phyloP scores from a whole-genome alignment of 2,113 vertebrate genomes.

The Columbina picui region DNA sequence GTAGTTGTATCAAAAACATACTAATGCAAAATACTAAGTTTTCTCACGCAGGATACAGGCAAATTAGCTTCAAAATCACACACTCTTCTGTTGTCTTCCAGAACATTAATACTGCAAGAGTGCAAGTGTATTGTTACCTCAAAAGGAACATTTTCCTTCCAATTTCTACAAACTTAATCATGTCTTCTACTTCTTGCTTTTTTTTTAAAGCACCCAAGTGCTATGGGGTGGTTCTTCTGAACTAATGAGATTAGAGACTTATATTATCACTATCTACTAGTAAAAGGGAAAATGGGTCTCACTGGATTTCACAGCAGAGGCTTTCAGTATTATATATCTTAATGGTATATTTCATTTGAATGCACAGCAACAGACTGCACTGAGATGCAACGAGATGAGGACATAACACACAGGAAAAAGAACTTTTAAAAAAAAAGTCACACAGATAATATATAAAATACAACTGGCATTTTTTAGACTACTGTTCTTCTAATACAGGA shows the following conservation, averaged over 20 bases:
- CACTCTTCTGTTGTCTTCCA: neutral
- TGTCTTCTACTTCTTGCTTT: neutral
- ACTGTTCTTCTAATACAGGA: neutral
- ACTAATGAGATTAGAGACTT: constrained; percentile 51
- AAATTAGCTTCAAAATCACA: neutral
- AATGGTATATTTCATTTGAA: constrained; percentile 1
- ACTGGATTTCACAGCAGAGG: neutral
- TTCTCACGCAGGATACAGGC: neutral
- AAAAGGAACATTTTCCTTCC: constrained; percentile 23
- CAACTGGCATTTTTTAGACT: neutral
- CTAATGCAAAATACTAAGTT: neutral
- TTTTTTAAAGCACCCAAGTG: constrained; percentile 25
- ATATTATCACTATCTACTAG: neutral
- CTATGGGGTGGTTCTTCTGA: neutral
- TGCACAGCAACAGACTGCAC: neutral
- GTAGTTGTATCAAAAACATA: neutral
- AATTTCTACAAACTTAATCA: constrained; percentile 16
- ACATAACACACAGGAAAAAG: neutral
- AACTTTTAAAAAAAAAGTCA: neutral
- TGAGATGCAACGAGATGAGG: neutral
- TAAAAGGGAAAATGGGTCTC: constrained; percentile 38
- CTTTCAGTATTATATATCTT: neutral
- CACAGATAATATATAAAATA: neutral
- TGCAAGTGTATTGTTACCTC: neutral
- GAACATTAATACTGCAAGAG: neutral